Evolutionary conservation across 2,113 vertebrate species (phyloP), one percentile per base, ranked within the genome.

Genomic region (Nanorana parkeri): DNA sequence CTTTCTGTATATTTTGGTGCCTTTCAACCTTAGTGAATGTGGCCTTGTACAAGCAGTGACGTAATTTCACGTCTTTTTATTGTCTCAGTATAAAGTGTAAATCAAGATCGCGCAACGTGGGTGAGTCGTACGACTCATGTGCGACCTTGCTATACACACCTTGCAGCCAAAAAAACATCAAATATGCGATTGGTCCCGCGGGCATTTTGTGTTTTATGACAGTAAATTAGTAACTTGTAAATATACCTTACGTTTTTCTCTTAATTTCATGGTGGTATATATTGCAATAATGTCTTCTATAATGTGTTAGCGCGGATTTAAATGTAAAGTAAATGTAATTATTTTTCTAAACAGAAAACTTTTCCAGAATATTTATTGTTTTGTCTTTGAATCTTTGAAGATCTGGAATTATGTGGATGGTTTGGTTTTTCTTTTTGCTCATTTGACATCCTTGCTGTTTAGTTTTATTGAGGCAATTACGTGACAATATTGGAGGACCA

Each of bases 351-450:
- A 17, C 1, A 17, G 15, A 26, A 23, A 17, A 17, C 24, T 26
- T 2, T 29, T 28, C 51, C 71, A 47, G 20, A n/a, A 21, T 75
- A 75, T 75, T 75, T 75, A 75, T 61, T 75, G 55, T 60, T 24
- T 63, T 26, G 68, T 54, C 21, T 52, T 55, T 56, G 24, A 29
- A 51, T 54, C 21, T 52, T 55, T 56, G 24, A 29, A 51, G n/a
- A 13, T 20, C 17, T 26, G 56, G 20, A 23, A 32, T 28, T 36
- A 21, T 74, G 69, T 54, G 56, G 55, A 13, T 56, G 4, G 55
- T 16, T 17, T 41, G 16, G 52, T n/a, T n/a, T n/a, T n/a, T n/a
- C n/a, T n/a, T n/a, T n/a, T n/a, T n/a, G 29, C 20, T 17, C 23
- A 74, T 36, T 60, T 32, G 29, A 36, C 71, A n/a, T 28, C n/a